phyloP scores from a whole-genome alignment of 2,888 invertebrate species.

The Philopedon plagiatum region DNA sequence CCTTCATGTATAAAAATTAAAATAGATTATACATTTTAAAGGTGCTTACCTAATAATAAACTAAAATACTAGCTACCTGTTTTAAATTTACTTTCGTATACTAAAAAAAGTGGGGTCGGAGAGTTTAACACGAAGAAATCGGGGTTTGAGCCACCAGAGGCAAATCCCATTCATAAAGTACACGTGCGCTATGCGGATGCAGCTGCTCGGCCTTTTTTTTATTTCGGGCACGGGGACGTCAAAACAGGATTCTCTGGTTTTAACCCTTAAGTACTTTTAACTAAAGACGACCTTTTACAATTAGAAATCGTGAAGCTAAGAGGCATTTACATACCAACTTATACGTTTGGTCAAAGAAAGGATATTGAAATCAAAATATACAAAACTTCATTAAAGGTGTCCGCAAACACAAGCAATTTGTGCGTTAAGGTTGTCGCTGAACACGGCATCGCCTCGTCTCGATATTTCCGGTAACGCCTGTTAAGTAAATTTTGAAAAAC shows the following conservation, averaged over 20 bases:
- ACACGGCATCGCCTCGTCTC: too few species aligned
- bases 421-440: too few species aligned
- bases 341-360: not conserved
- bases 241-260: conserved; percentile 42
- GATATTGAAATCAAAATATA: not conserved
- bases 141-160: conserved; percentile 15
- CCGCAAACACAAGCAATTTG: too few species aligned
- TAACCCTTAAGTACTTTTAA: conserved; percentile 25
- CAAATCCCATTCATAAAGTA: conserved; percentile 29
- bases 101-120: conserved; percentile 3
- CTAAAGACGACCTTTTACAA: conserved; percentile 5
- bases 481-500: too few species aligned
- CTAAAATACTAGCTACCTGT: too few species aligned
- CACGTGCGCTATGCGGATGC: conserved; percentile 59
- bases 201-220: conserved; percentile 56
- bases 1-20: too few species aligned
- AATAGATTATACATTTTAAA: too few species aligned
- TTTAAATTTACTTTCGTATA: not conserved
- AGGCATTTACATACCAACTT: not conserved
- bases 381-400: too few species aligned
- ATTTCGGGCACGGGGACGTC: conserved; percentile 47
- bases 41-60: too few species aligned
- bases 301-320: conserved; percentile 8
- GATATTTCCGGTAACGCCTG: too few species aligned
- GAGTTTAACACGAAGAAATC: conserved; percentile 12